A percentile compares a stretch with the other conserved stretches of the same genome.
phyloP scores from a whole-genome alignment of 2,888 invertebrate genomes.

The Drosophila paucipuncta region DNA sequence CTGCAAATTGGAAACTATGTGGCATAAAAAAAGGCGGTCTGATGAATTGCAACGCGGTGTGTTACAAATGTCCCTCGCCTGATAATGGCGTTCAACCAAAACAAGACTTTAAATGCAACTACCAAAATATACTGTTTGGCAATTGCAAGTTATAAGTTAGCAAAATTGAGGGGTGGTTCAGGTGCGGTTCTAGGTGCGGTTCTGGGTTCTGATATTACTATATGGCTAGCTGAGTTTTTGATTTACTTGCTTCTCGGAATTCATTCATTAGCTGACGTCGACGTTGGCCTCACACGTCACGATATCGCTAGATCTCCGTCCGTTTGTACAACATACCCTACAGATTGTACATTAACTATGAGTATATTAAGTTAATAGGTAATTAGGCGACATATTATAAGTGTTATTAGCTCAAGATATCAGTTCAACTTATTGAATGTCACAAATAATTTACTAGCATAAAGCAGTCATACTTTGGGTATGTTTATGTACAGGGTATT shows the following conservation, averaged over 20 bases:
- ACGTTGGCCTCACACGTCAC: conserved; percentile 50
- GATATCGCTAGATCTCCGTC: conserved; percentile 42
- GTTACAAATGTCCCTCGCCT: conserved; percentile 21
- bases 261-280: conserved; percentile 69
- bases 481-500: not conserved
- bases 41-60: conserved; percentile 50
- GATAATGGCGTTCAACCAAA: conserved; percentile 19
- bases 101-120: conserved; percentile 17
- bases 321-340: conserved; percentile 36
- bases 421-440: not conserved
- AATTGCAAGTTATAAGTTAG: not conserved
- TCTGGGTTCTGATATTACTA: conserved; percentile 12
- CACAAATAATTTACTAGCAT: not conserved
- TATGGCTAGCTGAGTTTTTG: conserved; percentile 43
- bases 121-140: conserved; percentile 9
- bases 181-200: conserved; percentile 10
- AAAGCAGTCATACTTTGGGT: rapidly evolving
- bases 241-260: conserved; percentile 54
- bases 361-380: not conserved
- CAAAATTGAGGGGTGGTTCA: not conserved
- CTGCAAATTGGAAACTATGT: conserved; percentile 28
- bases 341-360: not conserved
- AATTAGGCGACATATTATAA: not conserved
- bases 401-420: not conserved
- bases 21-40: conserved; percentile 18